Base-by-base conservation (phyloP, 2,797 vertebrate genomes). In the Buphagus erythrorhynchus region DNA sequence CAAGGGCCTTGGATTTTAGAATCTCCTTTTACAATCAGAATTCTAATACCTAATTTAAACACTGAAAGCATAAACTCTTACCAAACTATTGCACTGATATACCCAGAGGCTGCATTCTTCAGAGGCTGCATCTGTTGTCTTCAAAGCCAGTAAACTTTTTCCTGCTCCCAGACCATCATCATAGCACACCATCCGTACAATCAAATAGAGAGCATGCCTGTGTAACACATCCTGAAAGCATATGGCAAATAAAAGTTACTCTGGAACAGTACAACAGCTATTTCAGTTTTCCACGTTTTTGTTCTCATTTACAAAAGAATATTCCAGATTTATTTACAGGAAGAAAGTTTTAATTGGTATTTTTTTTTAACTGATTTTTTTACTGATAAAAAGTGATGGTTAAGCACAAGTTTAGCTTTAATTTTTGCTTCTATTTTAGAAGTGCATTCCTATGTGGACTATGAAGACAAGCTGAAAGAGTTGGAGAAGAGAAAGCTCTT, bases 101-200 rank as follows among this genome's bases (percentile, higher is more conserved):
- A 99, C 98, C 99, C 99, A 99, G 93, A 99, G 99, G 97, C 98
- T 99, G 97, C 98, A 99, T 77, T 98, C 98, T 84, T 99, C 98
- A 35, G 99, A 98, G 84, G 98, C 95, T 20, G 97, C 93, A 24
- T 99, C 99, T 1, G 99, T 99, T 95, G 99, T 99, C 97, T 99
- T 99, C 92, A 99, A 98, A 48, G 99, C 99, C 94, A 99, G 96
- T 65, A 99, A 98, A 97, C 99, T 99, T 95, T 98, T 99, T 33
- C 99, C 99, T 9, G 99, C 98, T 7, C 99, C 99, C 49, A 99
- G 98, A 15, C 99, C 99, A 4, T 99, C 99, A 1, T 99, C 99
- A 1, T 99, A 99, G 91, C 99, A 99, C 95, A 99, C 98, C 99
- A 99, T 99, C 28, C 98, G 98, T 61, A 99, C 98, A 16, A 99